phyloP scores from a whole-genome alignment of 2,888 invertebrate species.

The Steinernema hermaphroditum region DNA sequence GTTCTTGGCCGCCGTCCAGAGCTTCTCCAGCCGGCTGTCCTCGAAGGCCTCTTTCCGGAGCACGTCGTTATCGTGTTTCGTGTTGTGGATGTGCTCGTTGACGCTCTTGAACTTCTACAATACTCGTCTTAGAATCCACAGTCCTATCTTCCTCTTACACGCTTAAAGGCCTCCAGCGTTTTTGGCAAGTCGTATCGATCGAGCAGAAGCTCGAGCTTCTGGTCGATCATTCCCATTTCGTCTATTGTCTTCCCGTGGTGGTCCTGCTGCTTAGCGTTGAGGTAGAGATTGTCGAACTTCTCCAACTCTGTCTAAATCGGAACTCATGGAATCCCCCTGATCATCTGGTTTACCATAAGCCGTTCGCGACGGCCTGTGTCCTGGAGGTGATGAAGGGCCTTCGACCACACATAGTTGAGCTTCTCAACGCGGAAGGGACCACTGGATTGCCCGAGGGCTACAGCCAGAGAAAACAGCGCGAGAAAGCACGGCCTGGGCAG shows the following conservation, averaged over 20 bases:
- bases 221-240: slow-evolving; percentile 46
- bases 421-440: slow-evolving; percentile 54
- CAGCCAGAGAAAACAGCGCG: no score
- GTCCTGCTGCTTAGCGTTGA: slow-evolving; percentile 51
- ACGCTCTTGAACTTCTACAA: slow-evolving; percentile 48
- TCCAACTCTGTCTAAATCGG: slow-evolving; percentile 51
- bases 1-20: slow-evolving; percentile 53
- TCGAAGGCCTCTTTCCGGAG: slow-evolving; percentile 41
- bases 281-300: slow-evolving; percentile 55
- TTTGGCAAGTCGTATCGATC: slow-evolving; percentile 56
- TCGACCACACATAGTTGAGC: slow-evolving; percentile 62
- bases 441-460: not conserved
- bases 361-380: slow-evolving; percentile 47
- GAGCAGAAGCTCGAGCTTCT: slow-evolving; percentile 53
- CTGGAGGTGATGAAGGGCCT: slow-evolving; percentile 51
- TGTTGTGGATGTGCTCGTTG: slow-evolving; percentile 35
- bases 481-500: not conserved
- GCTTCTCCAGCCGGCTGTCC: slow-evolving; percentile 52
- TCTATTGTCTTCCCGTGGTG: slow-evolving; percentile 31
- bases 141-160: slow-evolving; percentile 50
- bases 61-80: slow-evolving; percentile 36
- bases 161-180: slow-evolving; percentile 55
- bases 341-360: slow-evolving; percentile 40
- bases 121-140: not conserved
- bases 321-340: not conserved